A percentile compares a stretch with the other conserved stretches of the same genome.
These are phyloP conservation scores for Trichomalopsis sarcophagae DNA, from an alignment of 1,140 invertebrate species.

Conservation along the genomic window DNA sequence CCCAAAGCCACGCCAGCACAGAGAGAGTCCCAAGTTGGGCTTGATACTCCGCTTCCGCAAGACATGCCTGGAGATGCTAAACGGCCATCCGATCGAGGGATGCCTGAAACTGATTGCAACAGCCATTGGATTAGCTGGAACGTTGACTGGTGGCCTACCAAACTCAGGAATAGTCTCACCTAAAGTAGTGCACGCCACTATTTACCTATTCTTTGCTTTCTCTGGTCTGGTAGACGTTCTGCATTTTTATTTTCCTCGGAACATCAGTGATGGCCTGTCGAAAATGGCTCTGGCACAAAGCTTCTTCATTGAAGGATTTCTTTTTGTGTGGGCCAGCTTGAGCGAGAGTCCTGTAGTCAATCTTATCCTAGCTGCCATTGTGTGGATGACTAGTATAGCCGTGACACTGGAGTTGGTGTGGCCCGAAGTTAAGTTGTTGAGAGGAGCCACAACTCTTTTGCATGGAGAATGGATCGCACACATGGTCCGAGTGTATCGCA, in stretches of 20 bases:
- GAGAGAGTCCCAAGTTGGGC: conserved; percentile 52
- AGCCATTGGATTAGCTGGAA: conserved; percentile 62
- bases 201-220: conserved; percentile 72
- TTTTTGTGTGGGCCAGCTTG: conserved; percentile 63
- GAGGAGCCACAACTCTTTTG: conserved; percentile 64
- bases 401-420: conserved; percentile 67
- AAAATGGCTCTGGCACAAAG: conserved; percentile 69
- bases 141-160: conserved; percentile 59
- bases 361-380: conserved; percentile 63
- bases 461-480: conserved; percentile 72
- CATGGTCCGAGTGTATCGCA: conserved; percentile 62
- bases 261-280: conserved; percentile 64
- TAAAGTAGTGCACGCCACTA: conserved; percentile 70
- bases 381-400: conserved; percentile 64
- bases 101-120: conserved; percentile 65
- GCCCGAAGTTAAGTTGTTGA: conserved; percentile 67
- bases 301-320: conserved; percentile 70
- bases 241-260: conserved; percentile 69
- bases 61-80: conserved; percentile 58
- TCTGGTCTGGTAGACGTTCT: conserved; percentile 72
- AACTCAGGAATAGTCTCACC: conserved; percentile 60
- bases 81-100: conserved; percentile 64
- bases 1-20: conserved; percentile 36
- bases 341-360: conserved; percentile 59
- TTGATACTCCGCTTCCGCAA: conserved; percentile 44